Conservation (phyloP, 2,113 vertebrate genomes). For the Mus pahari region DNA sequence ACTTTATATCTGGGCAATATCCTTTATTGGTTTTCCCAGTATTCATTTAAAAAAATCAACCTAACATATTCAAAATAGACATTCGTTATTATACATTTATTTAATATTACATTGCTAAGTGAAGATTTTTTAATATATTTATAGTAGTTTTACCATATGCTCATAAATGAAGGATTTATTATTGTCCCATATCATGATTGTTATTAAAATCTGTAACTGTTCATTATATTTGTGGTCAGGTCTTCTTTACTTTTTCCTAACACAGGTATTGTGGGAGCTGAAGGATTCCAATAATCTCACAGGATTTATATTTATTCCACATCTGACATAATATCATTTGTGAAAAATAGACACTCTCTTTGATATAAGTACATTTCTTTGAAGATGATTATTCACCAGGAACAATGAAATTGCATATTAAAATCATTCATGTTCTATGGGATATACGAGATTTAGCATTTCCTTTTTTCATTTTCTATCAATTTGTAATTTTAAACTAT, state of each 20-base stretch:
- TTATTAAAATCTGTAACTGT: background rate
- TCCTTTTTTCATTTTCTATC: background rate
- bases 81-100: background rate
- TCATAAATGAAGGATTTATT: background rate
- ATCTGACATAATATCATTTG: background rate
- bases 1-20: background rate
- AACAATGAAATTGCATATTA: background rate
- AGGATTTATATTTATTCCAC: background rate
- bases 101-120: background rate
- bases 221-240: background rate
- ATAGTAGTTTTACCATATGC: background rate
- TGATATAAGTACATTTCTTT: background rate
- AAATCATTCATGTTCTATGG: background rate
- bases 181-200: background rate
- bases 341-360: background rate
- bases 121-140: background rate
- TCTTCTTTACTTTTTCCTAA: background rate
- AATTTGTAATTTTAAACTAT: conserved; percentile 10
- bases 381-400: background rate
- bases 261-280: background rate
- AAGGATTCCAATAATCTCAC: background rate
- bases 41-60: background rate
- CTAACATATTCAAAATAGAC: background rate
- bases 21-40: background rate
- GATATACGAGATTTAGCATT: background rate